A percentile compares a stretch with the other conserved stretches of the same genome.
Conservation (phyloP, 1,140 invertebrate genomes). For the Prorops nasuta region DNA sequence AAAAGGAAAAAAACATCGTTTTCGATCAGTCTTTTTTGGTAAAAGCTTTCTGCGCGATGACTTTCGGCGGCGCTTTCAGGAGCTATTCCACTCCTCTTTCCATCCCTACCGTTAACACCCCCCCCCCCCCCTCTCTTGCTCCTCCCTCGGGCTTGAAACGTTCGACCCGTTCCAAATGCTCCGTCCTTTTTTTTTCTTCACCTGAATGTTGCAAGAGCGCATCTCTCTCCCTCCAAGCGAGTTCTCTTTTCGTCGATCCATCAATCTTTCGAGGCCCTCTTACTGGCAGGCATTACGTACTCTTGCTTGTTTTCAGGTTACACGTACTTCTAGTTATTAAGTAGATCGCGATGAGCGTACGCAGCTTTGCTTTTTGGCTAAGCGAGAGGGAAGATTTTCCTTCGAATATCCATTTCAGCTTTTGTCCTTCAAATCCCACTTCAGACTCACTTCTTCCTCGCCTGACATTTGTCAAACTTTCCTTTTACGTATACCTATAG, state of each 20-base stretch:
- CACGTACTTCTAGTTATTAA: background rate
- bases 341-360: slow-evolving; percentile 1
- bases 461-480: too few relatives aligned
- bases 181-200: background rate
- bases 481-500: too few relatives aligned
- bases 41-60: background rate
- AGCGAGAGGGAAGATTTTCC: background rate
- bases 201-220: background rate
- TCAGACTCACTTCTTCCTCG: too few relatives aligned
- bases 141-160: too few relatives aligned
- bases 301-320: background rate
- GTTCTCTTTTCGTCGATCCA: background rate
- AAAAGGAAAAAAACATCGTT: background rate
- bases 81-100: too few relatives aligned
- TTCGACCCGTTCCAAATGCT: too few relatives aligned
- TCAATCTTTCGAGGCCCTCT: background rate
- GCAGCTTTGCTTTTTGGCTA: background rate
- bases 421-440: too few relatives aligned
- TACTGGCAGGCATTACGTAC: background rate
- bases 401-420: too few relatives aligned
- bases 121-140: too few relatives aligned
- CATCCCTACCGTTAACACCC: too few relatives aligned
- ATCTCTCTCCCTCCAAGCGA: background rate
- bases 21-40: background rate
- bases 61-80: background rate